Conservation (phyloP, 37 sponge, comb jelly and placozoan species). For the Bolinopsis microptera region DNA sequence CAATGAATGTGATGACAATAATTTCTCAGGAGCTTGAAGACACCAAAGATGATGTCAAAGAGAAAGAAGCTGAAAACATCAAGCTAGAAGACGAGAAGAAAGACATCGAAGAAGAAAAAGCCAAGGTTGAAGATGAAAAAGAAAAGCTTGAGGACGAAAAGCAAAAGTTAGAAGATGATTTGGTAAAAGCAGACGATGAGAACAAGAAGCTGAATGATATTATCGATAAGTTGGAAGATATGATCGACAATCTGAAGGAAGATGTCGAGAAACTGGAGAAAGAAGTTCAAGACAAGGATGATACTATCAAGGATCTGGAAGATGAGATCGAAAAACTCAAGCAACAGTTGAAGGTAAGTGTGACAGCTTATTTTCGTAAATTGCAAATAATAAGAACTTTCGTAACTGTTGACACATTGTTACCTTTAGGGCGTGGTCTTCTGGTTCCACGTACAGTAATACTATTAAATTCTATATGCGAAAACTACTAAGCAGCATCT, state of each 20-base stretch:
- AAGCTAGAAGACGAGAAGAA: not conserved
- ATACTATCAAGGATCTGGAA: not conserved
- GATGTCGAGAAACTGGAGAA: not conserved
- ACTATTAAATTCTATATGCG: too few relatives aligned
- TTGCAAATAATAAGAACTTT: too few relatives aligned
- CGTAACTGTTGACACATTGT: too few relatives aligned
- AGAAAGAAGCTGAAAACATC: not conserved
- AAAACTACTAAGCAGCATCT: too few relatives aligned
- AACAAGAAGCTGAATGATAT: not conserved
- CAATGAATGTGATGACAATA: too few relatives aligned
- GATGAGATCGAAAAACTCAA: not conserved
- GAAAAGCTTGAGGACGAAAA: not conserved
- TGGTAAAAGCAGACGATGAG: not conserved
- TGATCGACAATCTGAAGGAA: not conserved
- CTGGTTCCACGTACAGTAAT: too few relatives aligned
- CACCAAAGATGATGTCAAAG: not conserved
- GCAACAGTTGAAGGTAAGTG: not conserved
- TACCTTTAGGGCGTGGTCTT: too few relatives aligned
- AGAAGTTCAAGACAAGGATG: not conserved
- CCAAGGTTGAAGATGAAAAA: not conserved
- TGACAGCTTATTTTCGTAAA: too few relatives aligned
- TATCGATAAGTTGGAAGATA: not conserved
- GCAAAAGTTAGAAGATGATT: not conserved
- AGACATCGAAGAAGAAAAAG: not conserved
- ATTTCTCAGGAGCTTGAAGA: not conserved